Evolutionary conservation across 37 sponge, comb jelly and placozoan species (phyloP), one percentile per base, ranked within the genome.

Genomic region (Beroe forskalii): DNA sequence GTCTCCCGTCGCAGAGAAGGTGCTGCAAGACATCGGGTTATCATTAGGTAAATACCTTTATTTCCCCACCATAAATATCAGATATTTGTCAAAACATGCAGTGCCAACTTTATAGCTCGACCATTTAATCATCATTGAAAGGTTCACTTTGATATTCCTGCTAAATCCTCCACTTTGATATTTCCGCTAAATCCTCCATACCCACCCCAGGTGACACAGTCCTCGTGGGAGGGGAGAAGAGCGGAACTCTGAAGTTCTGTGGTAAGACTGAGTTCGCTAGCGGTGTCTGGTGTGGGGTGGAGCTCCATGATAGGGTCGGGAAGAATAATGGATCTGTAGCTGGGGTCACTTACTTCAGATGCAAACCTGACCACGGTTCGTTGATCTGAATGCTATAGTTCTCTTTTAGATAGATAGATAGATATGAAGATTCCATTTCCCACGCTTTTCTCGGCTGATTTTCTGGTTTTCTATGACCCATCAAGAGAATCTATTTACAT

Each of bases 221-320:
- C 0, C 44, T 41, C 25, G 86, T 80, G 1, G 86, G 48, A 42
- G 86, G 86, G n/a, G 86, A 42, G 43, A 80, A 94, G 93, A 35
- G 28, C 8, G 92, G 92, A 20, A 92, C 32, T 8, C 60, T 92
- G 35, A 31, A 48, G 38, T 92, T 90, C 66, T 90, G 61, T 20
- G 92, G 92, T 3, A 76, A 25, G 62, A 90, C 92, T 1, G 67
- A 92, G 25, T 92, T 92, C 67, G 92, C 92, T 14, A 48, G 76
- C n/a, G 91, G 92, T 14, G 67, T 90, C 8, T 90, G 90, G 90
- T 62, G 67, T 62, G 90, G 90, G 1, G 67, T 90, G 1, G 67
- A 90, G 67, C 42, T 90, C n/a, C 67, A 90, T 28, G 90, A 90
- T 1, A 62, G 33, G 41, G n/a, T 23, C 32, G 90, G 90, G 4